phyloP scores from a whole-genome alignment of 2,797 vertebrate species.

The Chromis chromis region DNA sequence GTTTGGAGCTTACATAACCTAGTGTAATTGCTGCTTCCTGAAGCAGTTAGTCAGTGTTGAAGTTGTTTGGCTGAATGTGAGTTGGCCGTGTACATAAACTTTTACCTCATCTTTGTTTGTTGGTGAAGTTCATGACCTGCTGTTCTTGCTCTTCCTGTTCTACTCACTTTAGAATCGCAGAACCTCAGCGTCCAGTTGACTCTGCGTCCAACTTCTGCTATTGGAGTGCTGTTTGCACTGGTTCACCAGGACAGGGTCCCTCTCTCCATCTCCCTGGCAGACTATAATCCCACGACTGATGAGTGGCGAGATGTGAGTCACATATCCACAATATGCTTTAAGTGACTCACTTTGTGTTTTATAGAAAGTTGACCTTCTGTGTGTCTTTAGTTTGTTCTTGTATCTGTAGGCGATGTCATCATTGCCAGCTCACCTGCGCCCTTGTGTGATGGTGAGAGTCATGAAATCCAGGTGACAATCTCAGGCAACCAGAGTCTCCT shows the following conservation, averaged over 20 bases:
- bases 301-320: conserved; percentile 90
- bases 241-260: conserved; percentile 88
- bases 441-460: conserved; percentile 89
- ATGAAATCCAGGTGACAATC: conserved; percentile 86
- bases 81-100: conserved; percentile 11
- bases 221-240: conserved; percentile 91
- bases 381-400: conserved; percentile 86
- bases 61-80: conserved; percentile 38
- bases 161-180: conserved; percentile 77
- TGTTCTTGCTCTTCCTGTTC: conserved; percentile 31
- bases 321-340: neutral
- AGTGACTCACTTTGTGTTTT: neutral
- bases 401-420: conserved; percentile 85
- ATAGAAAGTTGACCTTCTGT: conserved; percentile 31
- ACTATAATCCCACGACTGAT: conserved; percentile 90
- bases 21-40: conserved; percentile 24
- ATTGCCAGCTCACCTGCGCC: conserved; percentile 87
- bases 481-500: conserved; percentile 84
- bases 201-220: conserved; percentile 88
- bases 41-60: conserved; percentile 10
- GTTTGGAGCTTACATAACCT: conserved; percentile 1
- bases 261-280: conserved; percentile 90
- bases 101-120: conserved; percentile 35
- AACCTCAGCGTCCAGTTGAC: conserved; percentile 86
- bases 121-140: conserved; percentile 22